A percentile compares a stretch with the other conserved stretches of the same genome.
phyloP scores from a whole-genome alignment of 2,113 vertebrate species.

The Nerophis ophidion region DNA sequence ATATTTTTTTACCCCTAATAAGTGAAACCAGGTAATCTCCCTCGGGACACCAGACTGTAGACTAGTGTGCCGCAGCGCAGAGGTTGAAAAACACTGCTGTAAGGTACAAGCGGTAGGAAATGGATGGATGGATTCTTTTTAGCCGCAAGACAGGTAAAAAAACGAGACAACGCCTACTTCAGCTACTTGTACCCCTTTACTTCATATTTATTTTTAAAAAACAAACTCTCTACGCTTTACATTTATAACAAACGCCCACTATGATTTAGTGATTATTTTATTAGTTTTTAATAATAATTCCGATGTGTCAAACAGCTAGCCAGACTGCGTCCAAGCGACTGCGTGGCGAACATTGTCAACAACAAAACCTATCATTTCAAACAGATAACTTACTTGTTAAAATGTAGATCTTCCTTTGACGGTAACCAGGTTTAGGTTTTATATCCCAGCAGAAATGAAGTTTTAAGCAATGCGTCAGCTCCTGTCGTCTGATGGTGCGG shows the following conservation, averaged over 20 bases:
- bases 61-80: no score
- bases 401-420: conserved; percentile 18
- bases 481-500: background rate
- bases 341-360: conserved; percentile 8
- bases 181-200: background rate
- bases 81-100: no score
- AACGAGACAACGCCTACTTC: background rate
- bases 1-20: no score
- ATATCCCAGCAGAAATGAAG: no score
- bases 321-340: conserved; percentile 7
- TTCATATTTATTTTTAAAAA: no score
- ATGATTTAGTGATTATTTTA: background rate
- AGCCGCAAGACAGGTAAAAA: background rate
- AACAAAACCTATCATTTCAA: background rate
- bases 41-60: no score
- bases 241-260: background rate
- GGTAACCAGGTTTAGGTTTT: background rate
- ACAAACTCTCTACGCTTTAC: background rate
- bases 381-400: background rate
- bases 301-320: background rate
- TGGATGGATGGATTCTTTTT: no score
- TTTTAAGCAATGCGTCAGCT: background rate
- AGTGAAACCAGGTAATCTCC: no score
- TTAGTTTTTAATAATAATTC: background rate
- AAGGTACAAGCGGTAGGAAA: no score